phyloP scores from a whole-genome alignment of 2,888 invertebrate species.

The Meteorus cinctellus region DNA sequence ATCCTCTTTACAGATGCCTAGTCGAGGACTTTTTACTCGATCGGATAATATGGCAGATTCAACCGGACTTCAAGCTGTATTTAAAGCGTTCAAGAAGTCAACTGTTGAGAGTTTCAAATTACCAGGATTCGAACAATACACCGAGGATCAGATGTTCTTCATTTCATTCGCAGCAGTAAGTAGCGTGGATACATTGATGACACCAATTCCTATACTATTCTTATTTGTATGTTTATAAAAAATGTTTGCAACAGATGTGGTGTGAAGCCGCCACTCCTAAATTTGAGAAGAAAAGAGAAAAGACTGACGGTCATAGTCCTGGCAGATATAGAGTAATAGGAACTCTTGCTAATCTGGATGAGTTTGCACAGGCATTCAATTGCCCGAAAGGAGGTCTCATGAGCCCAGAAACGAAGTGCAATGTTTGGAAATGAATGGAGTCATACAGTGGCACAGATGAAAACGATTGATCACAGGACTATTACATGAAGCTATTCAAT shows the following conservation, averaged over 20 bases:
- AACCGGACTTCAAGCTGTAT: slow-evolving; percentile 86
- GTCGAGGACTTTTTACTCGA: slow-evolving; percentile 60
- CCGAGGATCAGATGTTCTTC: slow-evolving; percentile 83
- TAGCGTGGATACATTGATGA: background rate
- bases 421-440: slow-evolving; percentile 39
- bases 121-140: slow-evolving; percentile 79
- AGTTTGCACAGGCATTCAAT: slow-evolving; percentile 44
- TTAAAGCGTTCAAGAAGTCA: slow-evolving; percentile 76
- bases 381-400: slow-evolving; percentile 45
- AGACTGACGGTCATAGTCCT: slow-evolving; percentile 39
- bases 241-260: slow-evolving; percentile 37
- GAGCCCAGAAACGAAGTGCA: slow-evolving; percentile 47
- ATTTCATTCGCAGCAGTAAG: slow-evolving; percentile 73
- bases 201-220: background rate
- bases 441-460: no score
- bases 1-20: background rate
- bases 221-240: background rate
- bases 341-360: slow-evolving; percentile 45
- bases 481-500: no score
- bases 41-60: slow-evolving; percentile 92
- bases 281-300: slow-evolving; percentile 4
- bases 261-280: slow-evolving; percentile 30
- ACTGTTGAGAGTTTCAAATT: slow-evolving; percentile 70
- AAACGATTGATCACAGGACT: no score
- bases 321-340: slow-evolving; percentile 40